A percentile compares a stretch with the other conserved stretches of the same genome.
These are phyloP conservation scores for Peromyscus maniculatus DNA, from an alignment of 2,113 vertebrate genomes.

Conservation along the genomic window DNA sequence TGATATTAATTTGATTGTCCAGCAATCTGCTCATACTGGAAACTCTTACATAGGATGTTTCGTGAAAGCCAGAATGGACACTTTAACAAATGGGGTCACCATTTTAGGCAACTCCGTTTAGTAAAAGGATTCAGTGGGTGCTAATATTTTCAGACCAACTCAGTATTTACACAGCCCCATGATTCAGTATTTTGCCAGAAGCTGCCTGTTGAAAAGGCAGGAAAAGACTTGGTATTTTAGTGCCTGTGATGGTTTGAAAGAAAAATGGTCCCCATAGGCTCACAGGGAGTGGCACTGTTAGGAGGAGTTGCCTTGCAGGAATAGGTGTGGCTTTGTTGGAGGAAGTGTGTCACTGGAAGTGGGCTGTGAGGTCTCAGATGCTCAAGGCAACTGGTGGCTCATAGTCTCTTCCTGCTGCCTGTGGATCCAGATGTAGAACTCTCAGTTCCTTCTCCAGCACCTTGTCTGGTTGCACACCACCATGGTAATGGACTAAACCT, in stretches of 20 bases:
- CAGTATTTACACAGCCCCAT: neutral
- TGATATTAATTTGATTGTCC: neutral
- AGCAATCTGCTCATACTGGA: neutral
- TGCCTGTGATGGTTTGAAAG: too few species aligned
- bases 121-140: slow-evolving; percentile 32
- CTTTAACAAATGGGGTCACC: slow-evolving; percentile 17
- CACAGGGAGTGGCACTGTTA: neutral
- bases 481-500: neutral
- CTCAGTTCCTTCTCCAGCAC: neutral
- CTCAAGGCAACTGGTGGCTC: neutral
- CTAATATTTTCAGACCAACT: slow-evolving; percentile 29
- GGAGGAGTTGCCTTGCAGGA: neutral
- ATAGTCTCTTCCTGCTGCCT: neutral
- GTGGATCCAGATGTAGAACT: neutral
- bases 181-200: neutral
- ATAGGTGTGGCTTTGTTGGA: neutral
- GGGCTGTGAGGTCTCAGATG: neutral
- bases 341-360: neutral
- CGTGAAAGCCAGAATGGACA: neutral
- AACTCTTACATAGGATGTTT: neutral
- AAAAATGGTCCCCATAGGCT: too few species aligned
- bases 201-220: neutral
- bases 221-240: neutral
- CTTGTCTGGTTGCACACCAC: neutral
- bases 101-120: neutral